Percentiles rank a stretch among this genome's conserved stretches.
These are phyloP conservation scores for Tangara arthus DNA, from an alignment of 2,797 vertebrate genomes.

Conservation along the genomic window DNA sequence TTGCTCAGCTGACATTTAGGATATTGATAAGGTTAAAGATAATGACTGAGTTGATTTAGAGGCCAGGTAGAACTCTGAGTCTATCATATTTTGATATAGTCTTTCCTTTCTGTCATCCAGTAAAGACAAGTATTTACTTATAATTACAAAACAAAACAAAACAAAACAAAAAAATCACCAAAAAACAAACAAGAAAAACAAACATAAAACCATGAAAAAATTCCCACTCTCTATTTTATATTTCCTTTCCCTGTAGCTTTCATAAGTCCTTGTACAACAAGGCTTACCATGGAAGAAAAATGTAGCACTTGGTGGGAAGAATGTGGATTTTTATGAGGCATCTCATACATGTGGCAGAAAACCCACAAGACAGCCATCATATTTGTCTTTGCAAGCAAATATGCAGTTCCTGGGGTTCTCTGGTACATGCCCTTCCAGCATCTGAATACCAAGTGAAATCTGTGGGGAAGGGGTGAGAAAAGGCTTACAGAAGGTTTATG, in stretches of 20 bases:
- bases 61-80: neutral
- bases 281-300: neutral
- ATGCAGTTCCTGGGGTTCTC: neutral
- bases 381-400: neutral
- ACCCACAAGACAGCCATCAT: neutral
- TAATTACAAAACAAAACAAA: neutral
- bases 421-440: rapidly evolving
- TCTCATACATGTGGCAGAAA: neutral
- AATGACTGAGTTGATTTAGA: neutral
- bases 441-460: neutral
- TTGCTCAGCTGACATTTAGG: constrained; percentile 11
- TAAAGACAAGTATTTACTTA: neutral
- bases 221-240: neutral
- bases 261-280: neutral
- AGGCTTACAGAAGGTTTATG: neutral
- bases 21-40: constrained; percentile 35
- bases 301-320: neutral
- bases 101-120: neutral
- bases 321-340: neutral
- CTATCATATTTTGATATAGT: neutral
- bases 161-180: neutral
- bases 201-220: neutral
- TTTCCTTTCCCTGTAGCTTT: neutral
- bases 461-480: neutral
- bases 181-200: neutral